Evolutionary conservation across 2,113 vertebrate species (phyloP).

Genomic region (Odocoileus virginianus): DNA sequence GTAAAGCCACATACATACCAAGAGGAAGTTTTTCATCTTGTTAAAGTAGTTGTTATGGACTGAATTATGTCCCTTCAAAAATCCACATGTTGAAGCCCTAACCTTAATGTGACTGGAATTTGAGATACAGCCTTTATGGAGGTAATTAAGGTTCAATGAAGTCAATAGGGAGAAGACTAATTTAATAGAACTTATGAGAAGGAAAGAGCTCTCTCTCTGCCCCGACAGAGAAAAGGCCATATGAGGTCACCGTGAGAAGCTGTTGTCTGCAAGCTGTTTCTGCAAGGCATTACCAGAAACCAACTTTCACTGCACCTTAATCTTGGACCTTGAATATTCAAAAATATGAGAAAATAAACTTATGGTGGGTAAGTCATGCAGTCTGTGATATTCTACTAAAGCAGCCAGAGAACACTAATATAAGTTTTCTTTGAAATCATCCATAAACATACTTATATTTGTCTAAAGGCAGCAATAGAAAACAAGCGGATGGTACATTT

Average conservation of each 20-base stretch:
- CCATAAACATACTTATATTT: background rate
- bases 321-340: background rate
- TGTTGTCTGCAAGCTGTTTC: background rate
- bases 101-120: background rate
- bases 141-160: background rate
- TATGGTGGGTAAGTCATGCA: background rate
- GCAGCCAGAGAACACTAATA: background rate
- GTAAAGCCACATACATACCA: background rate
- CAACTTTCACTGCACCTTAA: background rate
- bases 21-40: background rate
- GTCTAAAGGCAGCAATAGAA: background rate
- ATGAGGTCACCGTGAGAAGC: background rate
- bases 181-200: background rate
- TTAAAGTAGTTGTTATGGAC: background rate
- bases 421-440: background rate
- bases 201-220: background rate
- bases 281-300: background rate
- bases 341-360: background rate
- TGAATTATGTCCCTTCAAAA: background rate
- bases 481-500: background rate
- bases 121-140: background rate
- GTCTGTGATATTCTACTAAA: background rate
- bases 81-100: background rate
- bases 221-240: background rate
- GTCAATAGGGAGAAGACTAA: background rate